Evolutionary conservation across 2,797 vertebrate species (phyloP).

Genomic region (Huso huso): DNA sequence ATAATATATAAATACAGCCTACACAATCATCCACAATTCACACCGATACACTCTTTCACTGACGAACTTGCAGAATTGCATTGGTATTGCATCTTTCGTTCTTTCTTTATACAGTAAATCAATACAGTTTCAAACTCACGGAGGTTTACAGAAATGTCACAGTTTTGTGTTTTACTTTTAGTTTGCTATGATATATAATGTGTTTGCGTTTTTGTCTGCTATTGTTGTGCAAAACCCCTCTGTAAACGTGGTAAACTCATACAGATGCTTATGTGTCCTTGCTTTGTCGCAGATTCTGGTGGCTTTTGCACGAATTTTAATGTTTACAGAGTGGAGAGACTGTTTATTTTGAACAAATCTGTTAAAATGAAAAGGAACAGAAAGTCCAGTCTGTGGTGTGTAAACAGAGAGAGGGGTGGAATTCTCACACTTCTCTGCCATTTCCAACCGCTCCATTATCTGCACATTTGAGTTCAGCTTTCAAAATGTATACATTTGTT

Average conservation of each 20-base stretch:
- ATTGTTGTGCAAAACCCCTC: too few relatives aligned
- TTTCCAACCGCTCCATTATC: constrained; percentile 69
- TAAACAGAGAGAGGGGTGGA: constrained; percentile 46
- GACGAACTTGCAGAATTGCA: too few relatives aligned
- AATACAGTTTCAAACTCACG: too few relatives aligned
- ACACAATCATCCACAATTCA: constrained; percentile 1
- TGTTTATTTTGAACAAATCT: constrained; percentile 47
- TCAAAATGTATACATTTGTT: constrained; percentile 48
- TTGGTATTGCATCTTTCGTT: too few relatives aligned
- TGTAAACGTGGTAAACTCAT: background rate
- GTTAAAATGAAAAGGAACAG: constrained; percentile 49
- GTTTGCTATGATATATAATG: constrained; percentile 10
- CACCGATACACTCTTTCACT: constrained; percentile 11
- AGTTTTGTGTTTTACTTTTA: too few relatives aligned
- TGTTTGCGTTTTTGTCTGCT: constrained; percentile 6
- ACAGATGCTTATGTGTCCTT: constrained; percentile 24
- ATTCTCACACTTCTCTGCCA: constrained; percentile 71
- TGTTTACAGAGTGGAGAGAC: constrained; percentile 17
- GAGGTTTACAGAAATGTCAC: too few relatives aligned
- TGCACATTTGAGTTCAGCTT: constrained; percentile 61
- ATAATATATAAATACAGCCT: background rate
- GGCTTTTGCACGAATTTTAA: constrained; percentile 21
- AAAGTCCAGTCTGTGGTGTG: constrained; percentile 52
- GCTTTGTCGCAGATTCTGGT: constrained; percentile 22
- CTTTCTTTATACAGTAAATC: too few relatives aligned